Evolutionary conservation across 2,888 invertebrate genomes (phyloP), one percentile per base, ranked within the genome.

Genomic region (Athalia rosae): DNA sequence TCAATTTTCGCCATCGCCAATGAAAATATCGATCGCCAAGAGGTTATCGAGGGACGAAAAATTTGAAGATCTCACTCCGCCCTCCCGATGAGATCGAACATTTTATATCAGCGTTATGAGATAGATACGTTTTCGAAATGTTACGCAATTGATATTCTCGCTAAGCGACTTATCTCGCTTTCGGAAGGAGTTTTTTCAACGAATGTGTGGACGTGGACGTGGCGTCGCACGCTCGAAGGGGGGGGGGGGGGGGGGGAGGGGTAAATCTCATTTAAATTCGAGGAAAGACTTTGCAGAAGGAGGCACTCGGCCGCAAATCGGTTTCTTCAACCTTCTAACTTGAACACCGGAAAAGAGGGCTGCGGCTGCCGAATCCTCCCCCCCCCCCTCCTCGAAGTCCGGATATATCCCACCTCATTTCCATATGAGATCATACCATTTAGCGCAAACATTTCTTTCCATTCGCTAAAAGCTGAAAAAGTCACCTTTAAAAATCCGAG

Each of bases 401-500:
- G 9, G 63, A 62, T 67, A 28, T 58, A 15, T 47, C 77, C 77
- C 66, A 9, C 64, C 80, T 87, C 86, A 86, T 89, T 87, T 89
- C 88, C 89, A 89, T 89, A 87, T 86, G 86, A 84, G 85, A 85
- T 85, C 86, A 87, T 85, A 86, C 86, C 87, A 89, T 87, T 89
- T 87, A 86, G 85, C 86, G 82, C 86, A 87, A 88, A 88, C 87
- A 89, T 89, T 88, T 86, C 83, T 86, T 87, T 81, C 83, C 83
- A 85, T 84, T 85, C 83, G 83, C 87, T 88, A 84, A 85, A 87
- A 88, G 88, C 87, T 56, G 28, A 58, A 58, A 58, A 66, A 15
- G 11, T 71, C 69, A 15, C 43, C 63, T 28, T 28, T 28, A 28
- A 28, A 28, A 28, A 78, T 58, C 62, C 76, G 77, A 62, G 76